Conservation (phyloP, 2,113 vertebrate species). For the Tautogolabrus adspersus region DNA sequence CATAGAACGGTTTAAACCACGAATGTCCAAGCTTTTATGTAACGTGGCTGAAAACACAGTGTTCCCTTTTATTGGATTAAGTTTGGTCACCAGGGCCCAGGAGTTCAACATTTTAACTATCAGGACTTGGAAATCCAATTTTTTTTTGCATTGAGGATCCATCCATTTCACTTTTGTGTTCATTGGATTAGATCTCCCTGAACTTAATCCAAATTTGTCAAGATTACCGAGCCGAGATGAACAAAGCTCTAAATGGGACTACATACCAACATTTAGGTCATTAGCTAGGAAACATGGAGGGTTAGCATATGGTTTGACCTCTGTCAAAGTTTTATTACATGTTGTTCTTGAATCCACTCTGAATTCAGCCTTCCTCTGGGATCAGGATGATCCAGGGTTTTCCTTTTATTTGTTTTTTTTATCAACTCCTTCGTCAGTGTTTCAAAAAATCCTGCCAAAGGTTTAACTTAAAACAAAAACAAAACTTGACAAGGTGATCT, state of each 20-base stretch:
- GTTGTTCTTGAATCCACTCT: no score
- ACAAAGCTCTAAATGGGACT: not conserved
- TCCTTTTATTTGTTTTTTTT: no score
- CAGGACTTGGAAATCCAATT: not conserved
- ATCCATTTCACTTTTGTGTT: not conserved
- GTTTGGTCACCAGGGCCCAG: slow-evolving; percentile 13
- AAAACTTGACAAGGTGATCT: no score
- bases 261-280: no score
- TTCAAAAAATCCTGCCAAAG: no score
- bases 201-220: not conserved
- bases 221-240: not conserved
- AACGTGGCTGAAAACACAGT: slow-evolving; percentile 13
- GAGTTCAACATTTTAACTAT: not conserved
- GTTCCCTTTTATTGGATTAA: slow-evolving; percentile 45
- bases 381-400: no score
- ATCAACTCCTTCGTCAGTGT: no score
- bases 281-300: no score
- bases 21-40: slow-evolving; percentile 45
- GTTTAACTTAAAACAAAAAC: no score
- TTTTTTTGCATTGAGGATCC: not conserved
- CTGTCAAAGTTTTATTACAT: no score
- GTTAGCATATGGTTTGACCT: no score
- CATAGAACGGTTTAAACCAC: slow-evolving; percentile 50
- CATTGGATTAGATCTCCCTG: not conserved
- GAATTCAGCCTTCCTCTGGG: no score